Percentiles rank a stretch among this genome's conserved stretches.
phyloP scores from a whole-genome alignment of 2,113 vertebrate genomes.

The Brachypteracias leptosomus region DNA sequence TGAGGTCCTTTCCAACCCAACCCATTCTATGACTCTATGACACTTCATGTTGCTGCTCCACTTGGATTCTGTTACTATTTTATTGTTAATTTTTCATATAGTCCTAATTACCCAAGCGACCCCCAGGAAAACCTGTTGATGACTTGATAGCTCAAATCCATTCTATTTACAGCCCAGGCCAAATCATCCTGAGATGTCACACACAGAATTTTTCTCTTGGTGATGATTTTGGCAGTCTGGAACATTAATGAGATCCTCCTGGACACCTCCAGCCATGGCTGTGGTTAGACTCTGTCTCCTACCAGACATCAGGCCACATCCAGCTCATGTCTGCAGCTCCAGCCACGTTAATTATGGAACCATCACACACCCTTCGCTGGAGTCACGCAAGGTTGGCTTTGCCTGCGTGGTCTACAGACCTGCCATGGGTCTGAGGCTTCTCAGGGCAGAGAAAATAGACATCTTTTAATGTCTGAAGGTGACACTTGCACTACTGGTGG shows the following conservation, averaged over 20 bases:
- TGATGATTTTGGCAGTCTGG: background rate
- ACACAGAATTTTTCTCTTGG: background rate
- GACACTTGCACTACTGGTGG: background rate
- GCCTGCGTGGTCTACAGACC: background rate
- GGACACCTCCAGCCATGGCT: background rate
- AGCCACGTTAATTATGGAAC: slow-evolving; percentile 15
- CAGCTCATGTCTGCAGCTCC: slow-evolving; percentile 15
- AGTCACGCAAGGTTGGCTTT: background rate
- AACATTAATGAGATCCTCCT: slow-evolving; percentile 20
- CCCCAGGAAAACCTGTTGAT: background rate
- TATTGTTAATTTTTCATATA: background rate
- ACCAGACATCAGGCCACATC: background rate
- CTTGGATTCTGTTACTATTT: background rate
- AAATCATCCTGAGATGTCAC: background rate
- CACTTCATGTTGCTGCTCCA: background rate
- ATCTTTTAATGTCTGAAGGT: background rate
- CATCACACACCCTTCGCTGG: background rate
- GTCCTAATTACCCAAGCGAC: background rate
- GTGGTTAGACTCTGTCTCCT: background rate
- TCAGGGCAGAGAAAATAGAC: background rate
- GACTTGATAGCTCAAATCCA: background rate
- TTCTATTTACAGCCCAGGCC: background rate
- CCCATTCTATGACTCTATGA: no score
- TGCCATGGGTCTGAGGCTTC: background rate
- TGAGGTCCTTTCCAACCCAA: no score